Base-by-base conservation (phyloP, 2,797 vertebrate species). In the Clarias fuscus region DNA sequence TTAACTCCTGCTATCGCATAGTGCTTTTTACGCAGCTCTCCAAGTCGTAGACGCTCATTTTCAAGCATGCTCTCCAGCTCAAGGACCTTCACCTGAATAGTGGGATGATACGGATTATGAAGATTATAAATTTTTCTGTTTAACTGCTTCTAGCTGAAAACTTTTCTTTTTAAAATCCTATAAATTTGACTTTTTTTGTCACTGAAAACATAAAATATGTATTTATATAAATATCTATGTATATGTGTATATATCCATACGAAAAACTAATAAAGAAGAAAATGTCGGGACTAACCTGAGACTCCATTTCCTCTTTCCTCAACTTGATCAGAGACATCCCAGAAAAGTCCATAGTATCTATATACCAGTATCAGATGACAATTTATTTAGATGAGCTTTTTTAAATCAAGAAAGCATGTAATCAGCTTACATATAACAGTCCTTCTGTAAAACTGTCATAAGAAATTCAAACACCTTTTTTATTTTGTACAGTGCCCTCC, bases 291-390 rank as follows among this genome's bases (percentile, higher is more conserved):
- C 68, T 92, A 91, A 97, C 98, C 96, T 99, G 98, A 0, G 97
- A 96, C 90, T 99, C 98, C 96, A 99, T 98, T 93, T 99, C 98
- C 85, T 99, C 97, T 90, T 96, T 99, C 92, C 94, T 98, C 85
- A 99, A 92, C 90, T 98, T 99, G 93, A 99, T 98, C 67, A 99
- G 95, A 4, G 98, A 99, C 96, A 99, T 92, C 77, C 98, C 98
- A 0, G 98, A 99, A 89, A 99, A 99, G 92, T 99, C 98, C 98
- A 99, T 98, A 58, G 97, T 96, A 64, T 98, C 98, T 99, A 85
- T 53, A 87, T 7, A 5, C 78, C 62, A 85, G 22, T 17, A 27
- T 75, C 7, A 81, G 17, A 62, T 8, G 68, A 59, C 43, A 61
- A 79, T 24, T 13, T 58, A 30, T 67, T 1, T 67, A 87, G 7